phyloP scores from a whole-genome alignment of 2,888 invertebrate species.

The Hymenopus coronatus region DNA sequence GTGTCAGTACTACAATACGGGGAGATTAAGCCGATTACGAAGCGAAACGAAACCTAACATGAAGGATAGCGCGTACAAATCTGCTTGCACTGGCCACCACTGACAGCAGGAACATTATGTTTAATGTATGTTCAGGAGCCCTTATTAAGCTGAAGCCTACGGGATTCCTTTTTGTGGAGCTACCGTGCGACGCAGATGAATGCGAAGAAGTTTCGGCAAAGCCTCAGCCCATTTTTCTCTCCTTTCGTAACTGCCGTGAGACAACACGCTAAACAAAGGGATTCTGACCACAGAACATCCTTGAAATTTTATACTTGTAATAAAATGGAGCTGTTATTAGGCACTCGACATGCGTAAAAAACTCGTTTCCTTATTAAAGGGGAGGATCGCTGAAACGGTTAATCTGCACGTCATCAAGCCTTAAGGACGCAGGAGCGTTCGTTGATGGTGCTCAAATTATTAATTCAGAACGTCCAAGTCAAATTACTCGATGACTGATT shows the following conservation, averaged over 20 bases:
- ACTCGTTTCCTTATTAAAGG: not conserved
- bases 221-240: not conserved
- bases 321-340: not conserved
- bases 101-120: not conserved
- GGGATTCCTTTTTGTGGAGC: not conserved
- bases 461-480: not conserved
- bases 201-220: not conserved
- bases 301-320: not conserved
- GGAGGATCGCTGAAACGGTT: not conserved
- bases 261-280: not conserved
- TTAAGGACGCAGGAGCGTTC: not conserved
- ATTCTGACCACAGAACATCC: not conserved
- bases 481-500: not conserved
- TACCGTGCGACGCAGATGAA: not conserved
- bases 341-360: not conserved
- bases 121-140: not conserved
- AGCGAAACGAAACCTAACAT: too few species aligned
- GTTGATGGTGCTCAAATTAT: not conserved
- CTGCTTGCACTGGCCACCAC: not conserved
- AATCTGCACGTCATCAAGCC: not conserved
- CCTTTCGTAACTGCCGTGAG: not conserved
- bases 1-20: too few species aligned
- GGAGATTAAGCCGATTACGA: too few species aligned
- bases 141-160: not conserved
- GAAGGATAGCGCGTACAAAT: too few species aligned